Base-by-base conservation (phyloP, 2,113 vertebrate species). In the Puffinus mauretanicus region DNA sequence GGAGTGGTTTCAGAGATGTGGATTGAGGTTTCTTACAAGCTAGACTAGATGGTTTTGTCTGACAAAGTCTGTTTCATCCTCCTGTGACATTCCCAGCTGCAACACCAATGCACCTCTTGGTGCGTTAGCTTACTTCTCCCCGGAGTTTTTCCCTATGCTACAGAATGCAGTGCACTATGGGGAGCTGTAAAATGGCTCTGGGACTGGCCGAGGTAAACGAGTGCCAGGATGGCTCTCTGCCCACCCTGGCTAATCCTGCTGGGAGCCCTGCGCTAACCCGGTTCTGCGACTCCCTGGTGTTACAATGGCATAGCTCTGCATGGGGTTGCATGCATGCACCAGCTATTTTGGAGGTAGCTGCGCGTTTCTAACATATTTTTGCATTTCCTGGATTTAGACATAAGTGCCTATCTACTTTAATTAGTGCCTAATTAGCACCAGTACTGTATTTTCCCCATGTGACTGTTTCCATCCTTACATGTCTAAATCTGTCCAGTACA, bases 131-230 rank as follows among this genome's bases (percentile, higher is more conserved):
- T 69, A 47, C 47, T 55, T 85, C 44, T 61, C 62, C 65, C 13
- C 22, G 2, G 64, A 40, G 13, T 12, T 66, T 67, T 67, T 55
- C 34, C 42, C 24, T 44, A 0, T 27, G 42, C n/a, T 51, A 47
- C 42, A 55, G 72, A 44, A 57, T 2, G 10, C 3, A 1, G 52
- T 44, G 29, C 34, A 8, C 42, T 55, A 32, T 0, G 0, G 30
- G 77, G 60, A 89, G 60, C 55, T 52, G 51, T 34, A 42, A 62
- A 86, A 73, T 4, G 17, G 14, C 64, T 71, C 60, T 55, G 22
- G 34, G 27, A 40, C 5, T 29, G 40, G 36, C 19, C 2, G 10
- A 55, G 62, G 71, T 21, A 34, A 44, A 52, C 21, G 36, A 9
- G 58, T 24, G 62, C 58, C 47, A 30, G 71, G 36, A n/a, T 9